Evolutionary conservation across 2,888 invertebrate species (phyloP).

Genomic region (Mythimna impura): DNA sequence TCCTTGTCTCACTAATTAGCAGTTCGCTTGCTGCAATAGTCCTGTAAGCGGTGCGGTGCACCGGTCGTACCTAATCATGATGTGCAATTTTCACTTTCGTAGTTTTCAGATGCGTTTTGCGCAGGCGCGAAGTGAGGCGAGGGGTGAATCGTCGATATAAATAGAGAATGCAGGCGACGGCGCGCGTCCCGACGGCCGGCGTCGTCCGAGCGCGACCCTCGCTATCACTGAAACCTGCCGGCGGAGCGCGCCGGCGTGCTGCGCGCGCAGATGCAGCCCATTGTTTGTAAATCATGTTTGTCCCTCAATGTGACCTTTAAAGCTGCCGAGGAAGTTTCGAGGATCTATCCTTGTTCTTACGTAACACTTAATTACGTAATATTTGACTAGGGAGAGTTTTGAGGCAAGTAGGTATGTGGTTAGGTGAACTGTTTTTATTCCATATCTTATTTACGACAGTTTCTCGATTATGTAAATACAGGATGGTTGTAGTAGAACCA

Average conservation of each 20-base stretch:
- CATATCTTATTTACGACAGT: not conserved
- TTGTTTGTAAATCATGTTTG: slow-evolving; percentile 82
- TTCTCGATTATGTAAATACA: not conserved
- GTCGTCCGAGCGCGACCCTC: slow-evolving; percentile 58
- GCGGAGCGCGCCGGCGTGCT: slow-evolving; percentile 47
- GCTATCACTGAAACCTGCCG: slow-evolving; percentile 60
- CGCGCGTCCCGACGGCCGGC: slow-evolving; percentile 66
- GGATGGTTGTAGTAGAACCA: not conserved
- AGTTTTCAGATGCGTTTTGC: slow-evolving; percentile 77
- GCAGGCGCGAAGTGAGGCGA: slow-evolving; percentile 81
- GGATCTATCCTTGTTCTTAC: slow-evolving; percentile 35
- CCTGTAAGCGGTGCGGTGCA: slow-evolving; percentile 69
- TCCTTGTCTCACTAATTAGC: slow-evolving; percentile 69
- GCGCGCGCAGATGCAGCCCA: slow-evolving; percentile 78
- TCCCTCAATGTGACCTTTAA: slow-evolving; percentile 73
- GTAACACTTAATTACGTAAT: slow-evolving; percentile 23
- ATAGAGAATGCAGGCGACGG: slow-evolving; percentile 79
- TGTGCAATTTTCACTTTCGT: slow-evolving; percentile 88
- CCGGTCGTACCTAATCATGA: slow-evolving; percentile 76
- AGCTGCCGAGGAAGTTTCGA: slow-evolving; percentile 48
- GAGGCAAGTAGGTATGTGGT: not conserved
- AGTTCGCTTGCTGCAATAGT: slow-evolving; percentile 65
- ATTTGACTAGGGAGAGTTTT: not conserved
- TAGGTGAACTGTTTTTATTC: not conserved
- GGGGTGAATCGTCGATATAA: slow-evolving; percentile 84